Conservation (phyloP, 2,113 vertebrate species). For the Podarcis cretensis region DNA sequence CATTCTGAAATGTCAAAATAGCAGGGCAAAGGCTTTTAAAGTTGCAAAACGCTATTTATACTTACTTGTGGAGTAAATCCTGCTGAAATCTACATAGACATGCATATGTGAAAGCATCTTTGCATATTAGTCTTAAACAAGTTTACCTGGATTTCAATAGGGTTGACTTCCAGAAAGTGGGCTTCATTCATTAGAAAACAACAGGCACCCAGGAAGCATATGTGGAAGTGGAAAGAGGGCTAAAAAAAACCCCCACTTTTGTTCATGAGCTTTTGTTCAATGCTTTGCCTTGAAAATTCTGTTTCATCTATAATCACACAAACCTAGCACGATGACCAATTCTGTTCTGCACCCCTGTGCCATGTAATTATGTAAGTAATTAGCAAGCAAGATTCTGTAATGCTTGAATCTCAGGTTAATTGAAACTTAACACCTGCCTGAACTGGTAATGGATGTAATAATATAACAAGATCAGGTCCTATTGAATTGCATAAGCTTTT, state of each 20-base stretch:
- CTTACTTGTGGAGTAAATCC: not conserved
- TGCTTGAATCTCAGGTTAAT: constrained; percentile 81
- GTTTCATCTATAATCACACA: constrained; percentile 82
- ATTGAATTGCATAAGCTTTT: constrained; percentile 80
- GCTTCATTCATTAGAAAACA: constrained; percentile 63
- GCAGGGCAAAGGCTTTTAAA: not conserved
- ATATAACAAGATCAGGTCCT: constrained; percentile 73
- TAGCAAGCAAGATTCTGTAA: constrained; percentile 76
- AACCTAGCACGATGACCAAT: constrained; percentile 75
- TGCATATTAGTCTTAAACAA: not conserved
- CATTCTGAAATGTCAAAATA: not conserved
- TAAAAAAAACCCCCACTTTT: constrained; percentile 59
- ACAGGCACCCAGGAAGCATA: constrained; percentile 62
- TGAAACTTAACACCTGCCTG: constrained; percentile 75
- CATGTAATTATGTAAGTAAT: constrained; percentile 81
- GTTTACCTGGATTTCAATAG: too few species aligned
- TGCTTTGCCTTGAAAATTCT: constrained; percentile 73
- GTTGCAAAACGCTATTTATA: not conserved
- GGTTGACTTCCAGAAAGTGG: not conserved
- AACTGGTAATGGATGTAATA: constrained; percentile 73
- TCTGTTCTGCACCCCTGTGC: constrained; percentile 79
- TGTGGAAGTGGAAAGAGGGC: constrained; percentile 49
- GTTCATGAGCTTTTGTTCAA: constrained; percentile 68
- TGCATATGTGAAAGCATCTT: not conserved
- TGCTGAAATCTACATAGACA: not conserved